Base-by-base conservation (phyloP, 2,888 invertebrate genomes). In the Desoria tigrina region DNA sequence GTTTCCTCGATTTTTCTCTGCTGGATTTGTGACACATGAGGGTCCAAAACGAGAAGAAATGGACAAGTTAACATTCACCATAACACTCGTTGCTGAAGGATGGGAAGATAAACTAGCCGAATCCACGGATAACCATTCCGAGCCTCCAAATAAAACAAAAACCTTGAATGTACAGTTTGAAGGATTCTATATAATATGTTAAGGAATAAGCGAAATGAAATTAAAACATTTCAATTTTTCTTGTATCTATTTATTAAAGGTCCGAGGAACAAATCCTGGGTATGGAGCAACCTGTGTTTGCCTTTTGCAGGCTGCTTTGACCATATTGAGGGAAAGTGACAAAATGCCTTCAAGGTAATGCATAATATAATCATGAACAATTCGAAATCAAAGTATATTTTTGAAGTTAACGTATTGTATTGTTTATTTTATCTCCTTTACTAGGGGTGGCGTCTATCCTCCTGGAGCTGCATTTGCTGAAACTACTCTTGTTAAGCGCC, bases 371-470 rank as follows among this genome's bases (percentile, higher is more conserved):
- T n/a, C n/a, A n/a, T n/a, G n/a, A n/a, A n/a, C n/a, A n/a, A n/a
- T n/a, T n/a, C n/a, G n/a, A n/a, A n/a, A n/a, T n/a, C n/a, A n/a
- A n/a, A n/a, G n/a, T n/a, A n/a, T n/a, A n/a, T n/a, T n/a, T n/a
- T n/a, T n/a, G n/a, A n/a, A n/a, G n/a, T n/a, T n/a, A n/a, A n/a
- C n/a, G n/a, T n/a, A n/a, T n/a, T n/a, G n/a, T n/a, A n/a, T n/a
- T n/a, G n/a, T n/a, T n/a, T n/a, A n/a, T n/a, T n/a, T n/a, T n/a
- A n/a, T n/a, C n/a, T n/a, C n/a, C n/a, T n/a, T n/a, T n/a, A n/a
- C n/a, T n/a, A 92, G 90, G 6, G 93, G 93, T 42, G 96, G 96
- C 11, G 94, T 95, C 1, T 83, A 88, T 65, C 84, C 95, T 0
- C 92, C 96, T 0, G 94, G 88, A 1, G 87, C 87, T 14, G 94